Conservation (phyloP, 2,113 vertebrate species). For the Thamnophis sirtalis region DNA sequence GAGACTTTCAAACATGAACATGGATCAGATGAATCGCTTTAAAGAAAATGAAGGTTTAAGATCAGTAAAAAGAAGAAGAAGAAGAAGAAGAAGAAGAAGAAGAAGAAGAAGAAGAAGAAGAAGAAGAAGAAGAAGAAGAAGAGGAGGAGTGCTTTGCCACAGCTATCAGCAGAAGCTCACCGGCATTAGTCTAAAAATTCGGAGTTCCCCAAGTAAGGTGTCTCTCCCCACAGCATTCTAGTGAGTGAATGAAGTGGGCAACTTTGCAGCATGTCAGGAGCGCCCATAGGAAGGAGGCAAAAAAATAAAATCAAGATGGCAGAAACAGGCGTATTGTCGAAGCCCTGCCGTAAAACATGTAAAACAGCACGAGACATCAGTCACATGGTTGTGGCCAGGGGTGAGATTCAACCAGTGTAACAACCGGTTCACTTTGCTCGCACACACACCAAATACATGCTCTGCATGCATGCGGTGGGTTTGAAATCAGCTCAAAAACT, state of each 20-base stretch:
- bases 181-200: neutral
- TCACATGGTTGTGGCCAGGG: neutral
- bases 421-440: too few species aligned
- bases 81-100: too few species aligned
- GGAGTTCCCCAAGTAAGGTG: neutral
- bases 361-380: neutral
- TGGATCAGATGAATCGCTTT: neutral
- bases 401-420: too few species aligned
- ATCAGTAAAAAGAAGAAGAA: neutral
- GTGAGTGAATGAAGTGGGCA: neutral
- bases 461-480: too few species aligned
- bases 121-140: neutral
- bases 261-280: neutral
- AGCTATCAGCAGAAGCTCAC: neutral
- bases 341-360: neutral
- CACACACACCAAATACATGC: too few species aligned
- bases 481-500: too few species aligned
- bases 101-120: too few species aligned
- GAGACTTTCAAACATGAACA: neutral
- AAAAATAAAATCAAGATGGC: neutral
- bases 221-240: neutral
- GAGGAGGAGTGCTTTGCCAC: neutral
- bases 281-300: neutral
- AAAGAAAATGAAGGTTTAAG: neutral
- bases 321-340: neutral